These are phyloP conservation scores for Fukomys damarensis DNA, from an alignment of 2,113 vertebrate genomes.

Conservation along the genomic window DNA sequence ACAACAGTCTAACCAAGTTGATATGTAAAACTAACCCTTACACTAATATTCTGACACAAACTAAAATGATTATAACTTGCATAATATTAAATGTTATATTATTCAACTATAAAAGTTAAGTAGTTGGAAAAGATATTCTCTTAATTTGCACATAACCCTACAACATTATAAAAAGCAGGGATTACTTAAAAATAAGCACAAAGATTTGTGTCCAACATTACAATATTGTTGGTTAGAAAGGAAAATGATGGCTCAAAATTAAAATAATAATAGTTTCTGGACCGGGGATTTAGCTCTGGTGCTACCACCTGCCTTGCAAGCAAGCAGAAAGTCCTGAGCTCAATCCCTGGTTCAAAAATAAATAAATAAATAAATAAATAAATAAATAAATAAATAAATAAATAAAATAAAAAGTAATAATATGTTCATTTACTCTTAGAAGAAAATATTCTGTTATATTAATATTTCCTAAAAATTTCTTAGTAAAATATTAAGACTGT, in stretches of 20 bases:
- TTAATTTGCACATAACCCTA: background rate
- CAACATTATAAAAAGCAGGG: background rate
- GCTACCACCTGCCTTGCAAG: too few species aligned
- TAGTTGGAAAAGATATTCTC: background rate
- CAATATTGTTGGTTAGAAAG: background rate
- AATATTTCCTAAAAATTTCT: background rate
- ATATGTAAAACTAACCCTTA: background rate
- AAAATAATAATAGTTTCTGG: background rate
- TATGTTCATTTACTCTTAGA: too few species aligned
- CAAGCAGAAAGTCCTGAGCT: too few species aligned
- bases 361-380: too few species aligned
- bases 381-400: too few species aligned
- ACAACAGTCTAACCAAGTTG: background rate
- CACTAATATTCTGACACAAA: background rate
- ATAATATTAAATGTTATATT: background rate
- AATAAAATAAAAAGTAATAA: too few species aligned
- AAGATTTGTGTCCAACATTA: background rate
- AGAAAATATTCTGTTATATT: background rate
- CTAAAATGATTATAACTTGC: background rate
- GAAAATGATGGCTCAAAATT: background rate
- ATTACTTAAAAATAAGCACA: background rate
- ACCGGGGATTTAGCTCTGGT: too few species aligned
- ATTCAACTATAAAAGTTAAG: background rate
- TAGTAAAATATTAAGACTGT: constrained; percentile 4
- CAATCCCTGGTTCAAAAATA: too few species aligned